Conservation (phyloP, 2,888 invertebrate genomes). For the Drosophila putrida region DNA sequence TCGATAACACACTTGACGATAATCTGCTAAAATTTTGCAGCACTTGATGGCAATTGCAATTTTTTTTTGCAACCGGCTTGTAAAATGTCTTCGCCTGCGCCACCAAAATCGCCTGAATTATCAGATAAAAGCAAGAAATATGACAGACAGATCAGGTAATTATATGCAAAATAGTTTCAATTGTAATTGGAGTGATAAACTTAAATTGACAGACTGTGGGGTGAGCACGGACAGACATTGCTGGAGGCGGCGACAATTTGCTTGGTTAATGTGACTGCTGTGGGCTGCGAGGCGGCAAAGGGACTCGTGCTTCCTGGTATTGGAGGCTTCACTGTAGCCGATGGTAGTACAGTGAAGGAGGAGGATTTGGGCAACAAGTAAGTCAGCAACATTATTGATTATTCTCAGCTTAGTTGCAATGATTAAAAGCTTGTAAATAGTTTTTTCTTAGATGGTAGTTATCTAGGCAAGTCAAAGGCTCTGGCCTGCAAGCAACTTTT, state of each 20-base stretch:
- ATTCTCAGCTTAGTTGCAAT: not conserved
- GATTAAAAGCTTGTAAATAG: constrained; percentile 84
- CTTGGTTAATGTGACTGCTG: constrained; percentile 95
- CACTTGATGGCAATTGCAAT: constrained; percentile 38
- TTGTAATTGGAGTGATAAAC: not conserved
- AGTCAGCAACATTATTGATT: constrained; percentile 48
- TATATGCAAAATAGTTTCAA: not conserved
- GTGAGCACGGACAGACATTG: constrained; percentile 97
- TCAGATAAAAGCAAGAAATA: constrained; percentile 91
- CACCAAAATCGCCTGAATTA: constrained; percentile 88
- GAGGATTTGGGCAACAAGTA: constrained; percentile 98
- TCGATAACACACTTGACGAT: constrained; percentile 28
- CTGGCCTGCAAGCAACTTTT: constrained; percentile 93
- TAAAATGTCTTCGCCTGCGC: constrained; percentile 85
- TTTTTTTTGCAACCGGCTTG: constrained; percentile 61
- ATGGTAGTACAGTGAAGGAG: constrained; percentile 92
- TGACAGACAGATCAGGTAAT: constrained; percentile 90
- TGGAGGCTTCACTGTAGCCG: constrained; percentile 96
- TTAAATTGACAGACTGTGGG: constrained; percentile 92
- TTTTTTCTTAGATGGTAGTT: constrained; percentile 95
- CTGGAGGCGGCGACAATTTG: constrained; percentile 96
- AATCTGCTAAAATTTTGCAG: constrained; percentile 27
- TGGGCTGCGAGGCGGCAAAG: constrained; percentile 98
- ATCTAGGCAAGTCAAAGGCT: constrained; percentile 93
- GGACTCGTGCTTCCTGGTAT: constrained; percentile 97